These are phyloP conservation scores for Lasioglossum lativentre DNA, from an alignment of 2,888 invertebrate species.

Conservation along the genomic window DNA sequence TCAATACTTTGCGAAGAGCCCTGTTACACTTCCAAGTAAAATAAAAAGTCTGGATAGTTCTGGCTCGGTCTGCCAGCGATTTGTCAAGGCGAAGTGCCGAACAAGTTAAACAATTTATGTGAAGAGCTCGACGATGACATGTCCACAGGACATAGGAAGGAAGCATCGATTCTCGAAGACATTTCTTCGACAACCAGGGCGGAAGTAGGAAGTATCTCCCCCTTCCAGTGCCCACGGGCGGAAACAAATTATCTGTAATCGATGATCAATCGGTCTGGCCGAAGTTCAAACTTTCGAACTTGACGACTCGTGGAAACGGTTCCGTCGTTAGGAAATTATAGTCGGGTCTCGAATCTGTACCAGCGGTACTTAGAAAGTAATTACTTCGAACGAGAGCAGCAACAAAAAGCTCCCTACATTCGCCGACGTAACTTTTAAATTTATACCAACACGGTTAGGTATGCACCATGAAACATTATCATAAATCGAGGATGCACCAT, in stretches of 20 bases:
- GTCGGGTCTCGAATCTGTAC: slow-evolving; percentile 32
- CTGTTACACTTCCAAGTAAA: background rate
- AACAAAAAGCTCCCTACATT: slow-evolving; percentile 22
- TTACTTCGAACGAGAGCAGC: slow-evolving; percentile 21
- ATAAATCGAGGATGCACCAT: slow-evolving; percentile 17
- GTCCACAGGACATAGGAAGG: background rate
- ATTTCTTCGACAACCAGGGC: background rate
- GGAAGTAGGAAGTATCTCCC: slow-evolving; percentile 15
- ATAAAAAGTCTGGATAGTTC: background rate
- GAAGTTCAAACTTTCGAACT: slow-evolving; percentile 60
- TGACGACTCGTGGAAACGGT: slow-evolving; percentile 45
- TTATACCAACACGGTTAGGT: slow-evolving; percentile 11
- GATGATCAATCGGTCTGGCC: slow-evolving; percentile 52
- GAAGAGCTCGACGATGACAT: background rate
- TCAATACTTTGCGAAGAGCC: background rate
- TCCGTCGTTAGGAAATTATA: slow-evolving; percentile 45
- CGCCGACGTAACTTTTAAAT: slow-evolving; percentile 27
- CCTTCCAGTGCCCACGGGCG: background rate
- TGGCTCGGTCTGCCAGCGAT: too few relatives aligned
- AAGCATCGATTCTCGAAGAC: slow-evolving; percentile 16
- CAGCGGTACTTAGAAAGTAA: slow-evolving; percentile 42
- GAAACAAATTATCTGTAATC: slow-evolving; percentile 66
- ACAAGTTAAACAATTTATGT: background rate
- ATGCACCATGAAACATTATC: slow-evolving; percentile 22
- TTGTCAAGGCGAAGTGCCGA: background rate